Evolutionary conservation across 2,113 vertebrate species (phyloP).

Genomic region (Asarcornis scutulata): DNA sequence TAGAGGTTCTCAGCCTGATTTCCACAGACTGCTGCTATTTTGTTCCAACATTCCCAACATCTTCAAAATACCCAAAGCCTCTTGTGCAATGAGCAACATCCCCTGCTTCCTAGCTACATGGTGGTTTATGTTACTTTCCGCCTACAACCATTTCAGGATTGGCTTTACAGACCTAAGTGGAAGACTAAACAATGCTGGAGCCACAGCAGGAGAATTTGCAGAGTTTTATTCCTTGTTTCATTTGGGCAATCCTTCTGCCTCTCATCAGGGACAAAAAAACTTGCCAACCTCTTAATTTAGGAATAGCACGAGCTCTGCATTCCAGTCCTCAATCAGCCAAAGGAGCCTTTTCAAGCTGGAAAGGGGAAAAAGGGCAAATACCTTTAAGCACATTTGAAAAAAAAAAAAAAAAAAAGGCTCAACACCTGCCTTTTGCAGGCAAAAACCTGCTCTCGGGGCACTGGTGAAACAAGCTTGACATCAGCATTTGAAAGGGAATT

Average conservation of each 20-base stretch:
- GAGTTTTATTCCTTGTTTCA: conserved; percentile 68
- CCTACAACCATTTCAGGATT: conserved; percentile 66
- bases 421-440: conserved; percentile 65
- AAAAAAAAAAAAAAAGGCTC: neutral
- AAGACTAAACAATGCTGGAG: conserved; percentile 74
- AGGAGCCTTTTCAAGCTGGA: conserved; percentile 27
- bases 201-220: conserved; percentile 66
- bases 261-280: conserved; percentile 68
- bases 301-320: conserved; percentile 48
- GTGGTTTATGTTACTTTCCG: conserved; percentile 70
- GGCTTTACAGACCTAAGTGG: conserved; percentile 61
- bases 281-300: conserved; percentile 59
- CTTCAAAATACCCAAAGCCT: conserved; percentile 67
- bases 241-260: conserved; percentile 70
- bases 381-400: conserved; percentile 7
- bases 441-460: conserved; percentile 52
- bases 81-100: conserved; percentile 65
- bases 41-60: conserved; percentile 62
- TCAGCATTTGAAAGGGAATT: conserved; percentile 60
- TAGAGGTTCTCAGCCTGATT: conserved; percentile 53
- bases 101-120: conserved; percentile 52
- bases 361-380: conserved; percentile 55
- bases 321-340: conserved; percentile 39
- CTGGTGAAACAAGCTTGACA: conserved; percentile 41
- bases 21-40: conserved; percentile 51